Evolutionary conservation across 1,140 invertebrate genomes (phyloP), one percentile per base, ranked within the genome.

Genomic region (Monochamus saltuarius): DNA sequence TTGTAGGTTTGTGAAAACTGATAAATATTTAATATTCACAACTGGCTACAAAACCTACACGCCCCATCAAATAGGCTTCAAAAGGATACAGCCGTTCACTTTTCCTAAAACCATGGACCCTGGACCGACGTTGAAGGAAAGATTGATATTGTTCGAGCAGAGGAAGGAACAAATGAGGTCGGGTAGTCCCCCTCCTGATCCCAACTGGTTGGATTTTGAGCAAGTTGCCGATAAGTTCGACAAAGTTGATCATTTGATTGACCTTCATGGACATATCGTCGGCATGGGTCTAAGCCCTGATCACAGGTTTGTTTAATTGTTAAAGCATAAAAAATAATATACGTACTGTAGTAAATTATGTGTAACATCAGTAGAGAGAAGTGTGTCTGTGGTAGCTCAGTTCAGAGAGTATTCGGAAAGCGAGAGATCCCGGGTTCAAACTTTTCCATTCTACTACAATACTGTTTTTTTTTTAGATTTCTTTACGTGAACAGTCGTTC

Each of bases 241-340:
- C 75, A 83, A 83, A 69, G 82, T 91, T 10, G 92, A 95, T 78
- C 86, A 91, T 76, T 73, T 92, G 1, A 91, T 95, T 60, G 91
- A 95, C 77, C 78, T 95, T 22, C 88, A 92, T 75, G 92, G 92
- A 0, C 91, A 94, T 72, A 93, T 95, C 54, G 92, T 95, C 67
- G 92, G 92, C 66, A 92, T 95, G 89, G 85, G 88, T 6, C 77
- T 95, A 8, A 93, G 91, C 56, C 92, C 91, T 0, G 92, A 94
- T 80, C 89, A 94, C 65, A 86, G 87, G 87, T 89, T 19, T 52
- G n/a, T 52, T 35, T 13, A 52, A n/a, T n/a, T 7, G 11, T n/a
- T n/a, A n/a, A n/a, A n/a, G n/a, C n/a, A n/a, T n/a, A n/a, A n/a
- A n/a, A n/a, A n/a, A n/a, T n/a, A n/a, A n/a, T n/a, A n/a, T n/a